These are phyloP conservation scores for Chaetodon auriga DNA, from an alignment of 2,113 vertebrate species.

Conservation along the genomic window DNA sequence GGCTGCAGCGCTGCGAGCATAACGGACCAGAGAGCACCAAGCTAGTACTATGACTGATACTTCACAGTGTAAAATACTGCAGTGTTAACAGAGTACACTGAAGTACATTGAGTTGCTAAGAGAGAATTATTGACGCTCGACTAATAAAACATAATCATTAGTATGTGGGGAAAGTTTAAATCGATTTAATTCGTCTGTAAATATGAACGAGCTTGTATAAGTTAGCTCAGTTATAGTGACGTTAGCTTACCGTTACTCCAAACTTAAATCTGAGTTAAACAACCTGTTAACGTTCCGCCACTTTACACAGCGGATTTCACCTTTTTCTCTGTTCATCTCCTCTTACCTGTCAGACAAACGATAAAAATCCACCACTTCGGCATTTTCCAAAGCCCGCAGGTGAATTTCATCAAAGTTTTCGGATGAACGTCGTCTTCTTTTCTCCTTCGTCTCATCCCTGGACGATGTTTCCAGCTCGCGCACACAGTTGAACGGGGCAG, in stretches of 20 bases:
- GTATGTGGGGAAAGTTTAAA: not conserved
- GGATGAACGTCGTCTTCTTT: constrained; percentile 2
- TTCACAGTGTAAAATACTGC: not conserved
- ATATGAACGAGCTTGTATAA: not conserved
- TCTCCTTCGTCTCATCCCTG: constrained; percentile 46
- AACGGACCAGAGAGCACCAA: not conserved
- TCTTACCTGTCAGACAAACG: constrained; percentile 75
- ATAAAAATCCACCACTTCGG: constrained; percentile 64
- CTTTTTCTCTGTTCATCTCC: not conserved
- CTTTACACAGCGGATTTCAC: not conserved
- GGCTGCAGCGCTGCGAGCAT: not conserved
- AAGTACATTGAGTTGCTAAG: accelerated
- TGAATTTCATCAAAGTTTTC: not conserved
- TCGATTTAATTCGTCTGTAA: not conserved
- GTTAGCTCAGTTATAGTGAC: not conserved
- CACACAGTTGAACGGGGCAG: not conserved
- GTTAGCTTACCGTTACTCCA: constrained; percentile 3
- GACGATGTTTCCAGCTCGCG: not conserved
- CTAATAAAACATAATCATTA: not conserved
- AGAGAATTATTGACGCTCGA: not conserved
- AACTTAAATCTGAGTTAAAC: constrained; percentile 9
- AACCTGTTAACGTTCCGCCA: constrained; percentile 47
- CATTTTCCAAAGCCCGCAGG: constrained; percentile 36
- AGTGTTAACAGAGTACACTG: not conserved
- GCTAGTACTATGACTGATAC: not conserved